Base-by-base conservation (phyloP, 2,888 invertebrate species). In the Callyntrura guangdongensis region DNA sequence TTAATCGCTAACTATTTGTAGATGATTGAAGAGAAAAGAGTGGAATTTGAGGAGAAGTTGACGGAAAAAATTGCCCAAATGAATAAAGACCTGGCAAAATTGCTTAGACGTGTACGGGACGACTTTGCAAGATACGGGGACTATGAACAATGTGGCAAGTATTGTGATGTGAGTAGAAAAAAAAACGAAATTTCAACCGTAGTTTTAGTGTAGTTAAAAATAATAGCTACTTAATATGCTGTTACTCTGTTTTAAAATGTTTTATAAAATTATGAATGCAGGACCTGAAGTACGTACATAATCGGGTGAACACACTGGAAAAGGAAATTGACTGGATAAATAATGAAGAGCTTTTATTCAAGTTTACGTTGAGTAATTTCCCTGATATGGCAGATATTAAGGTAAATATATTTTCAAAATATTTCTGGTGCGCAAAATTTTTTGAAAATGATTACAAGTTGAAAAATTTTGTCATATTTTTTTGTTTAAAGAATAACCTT, bases 61-160 rank as follows among this genome's bases (percentile, higher is more conserved):
- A 96, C 96, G 92, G 96, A 96, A 81, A 96, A 96, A 93, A 97
- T 97, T 9, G 96, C 96, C 89, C 96, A 96, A 93, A 95, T 99
- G 20, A 97, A 97, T 94, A 95, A 96, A 72, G 97, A 97, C 94
- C 96, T 98, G 27, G 95, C 96, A 88, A 96, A 97, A 91, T 96
- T 98, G 94, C 96, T 97, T 81, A 97, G 98, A 9, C 97, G 97
- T 94, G 96, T 98, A 20, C 81, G 91, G 17, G 93, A 96, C 96
- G 88, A 96, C 97, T 92, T 96, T 98, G 94, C 97, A 98, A 94
- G 97, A 97, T 94, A 98, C 98, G 98, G 98, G 96, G 95, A 98
- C 94, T 96, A 97, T 5, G 96, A 96, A 83, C 96, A 97, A 94
- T 97, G 98, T 92, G 96, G 96, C 14, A 97, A 98, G 94, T 98